phyloP scores from a whole-genome alignment of 2,113 vertebrate species.

The Toxostoma redivivum region DNA sequence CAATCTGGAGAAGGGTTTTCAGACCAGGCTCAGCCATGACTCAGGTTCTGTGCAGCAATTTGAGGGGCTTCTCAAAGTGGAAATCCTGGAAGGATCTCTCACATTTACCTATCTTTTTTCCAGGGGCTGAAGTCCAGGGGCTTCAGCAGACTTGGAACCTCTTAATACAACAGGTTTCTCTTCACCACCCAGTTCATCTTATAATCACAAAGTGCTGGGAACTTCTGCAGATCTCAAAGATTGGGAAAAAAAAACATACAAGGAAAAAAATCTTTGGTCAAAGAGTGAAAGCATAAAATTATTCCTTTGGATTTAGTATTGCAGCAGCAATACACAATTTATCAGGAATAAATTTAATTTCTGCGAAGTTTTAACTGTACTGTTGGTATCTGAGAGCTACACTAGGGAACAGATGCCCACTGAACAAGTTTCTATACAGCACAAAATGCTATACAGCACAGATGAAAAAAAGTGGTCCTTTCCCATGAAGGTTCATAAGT shows the following conservation, averaged over 20 bases:
- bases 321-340: neutral
- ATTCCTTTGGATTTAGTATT: neutral
- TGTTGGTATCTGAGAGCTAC: neutral
- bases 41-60: neutral
- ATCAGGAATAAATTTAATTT: neutral
- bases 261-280: neutral
- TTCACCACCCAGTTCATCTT: neutral
- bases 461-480: neutral
- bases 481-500: neutral
- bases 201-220: neutral
- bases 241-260: neutral
- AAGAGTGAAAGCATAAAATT: neutral
- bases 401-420: neutral
- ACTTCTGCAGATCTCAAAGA: neutral
- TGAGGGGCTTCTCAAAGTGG: neutral
- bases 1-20: neutral
- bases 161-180: neutral
- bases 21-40: neutral
- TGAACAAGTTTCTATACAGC: neutral
- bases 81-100: neutral
- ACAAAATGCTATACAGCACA: neutral
- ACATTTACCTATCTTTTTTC: neutral
- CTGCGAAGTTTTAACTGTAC: neutral
- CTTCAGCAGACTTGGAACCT: neutral
- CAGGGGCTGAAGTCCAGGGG: neutral